A percentile compares a stretch with the other conserved stretches of the same genome.
Conservation (phyloP, 2,113 vertebrate species). For the Puffinus mauretanicus region DNA sequence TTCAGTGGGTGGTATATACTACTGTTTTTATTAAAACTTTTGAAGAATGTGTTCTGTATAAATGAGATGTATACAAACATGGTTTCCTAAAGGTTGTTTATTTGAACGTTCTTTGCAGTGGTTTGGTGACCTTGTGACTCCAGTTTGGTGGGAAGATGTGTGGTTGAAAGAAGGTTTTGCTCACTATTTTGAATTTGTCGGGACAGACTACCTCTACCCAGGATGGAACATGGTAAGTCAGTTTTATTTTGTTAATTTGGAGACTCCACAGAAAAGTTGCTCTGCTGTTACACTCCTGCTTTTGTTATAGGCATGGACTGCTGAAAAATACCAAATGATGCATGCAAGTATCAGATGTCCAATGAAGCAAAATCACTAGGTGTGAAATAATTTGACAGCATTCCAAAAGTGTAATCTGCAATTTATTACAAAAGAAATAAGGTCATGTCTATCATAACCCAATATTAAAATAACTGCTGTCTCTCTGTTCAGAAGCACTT, state of each 20-base stretch:
- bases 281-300: not conserved
- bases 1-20: not conserved
- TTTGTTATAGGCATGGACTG: not conserved
- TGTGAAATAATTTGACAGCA: slow-evolving; percentile 32
- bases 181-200: slow-evolving; percentile 96
- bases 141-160: slow-evolving; percentile 98
- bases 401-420: slow-evolving; percentile 35
- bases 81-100: not conserved
- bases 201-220: slow-evolving; percentile 96
- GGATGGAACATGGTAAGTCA: slow-evolving; percentile 96
- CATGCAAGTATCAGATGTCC: slow-evolving; percentile 3
- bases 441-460: not conserved
- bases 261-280: not conserved
- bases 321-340: slow-evolving; percentile 31
- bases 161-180: slow-evolving; percentile 98
- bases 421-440: slow-evolving; percentile 42
- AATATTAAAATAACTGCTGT: slow-evolving; percentile 14
- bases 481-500: slow-evolving; percentile 25
- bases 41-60: not conserved
- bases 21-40: not conserved
- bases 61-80: not conserved
- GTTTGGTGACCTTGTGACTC: slow-evolving; percentile 98
- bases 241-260: not conserved
- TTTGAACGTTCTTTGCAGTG: slow-evolving; percentile 78
- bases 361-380: slow-evolving; percentile 36